Evolutionary conservation across 2,113 vertebrate genomes (phyloP).

Genomic region (Haplotaxodon microlepis): DNA sequence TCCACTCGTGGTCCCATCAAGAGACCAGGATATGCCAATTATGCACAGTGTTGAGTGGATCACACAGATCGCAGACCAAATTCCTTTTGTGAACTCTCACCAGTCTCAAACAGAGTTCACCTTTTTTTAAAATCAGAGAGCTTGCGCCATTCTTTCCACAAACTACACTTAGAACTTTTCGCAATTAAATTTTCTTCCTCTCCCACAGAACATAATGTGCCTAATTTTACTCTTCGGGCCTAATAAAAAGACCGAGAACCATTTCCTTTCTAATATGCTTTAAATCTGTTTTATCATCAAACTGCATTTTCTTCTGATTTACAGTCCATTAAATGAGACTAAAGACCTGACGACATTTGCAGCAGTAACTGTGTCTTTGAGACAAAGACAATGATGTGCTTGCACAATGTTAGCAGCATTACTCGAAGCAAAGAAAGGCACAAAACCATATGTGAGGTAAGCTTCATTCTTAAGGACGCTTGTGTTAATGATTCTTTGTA

Average conservation of each 20-base stretch:
- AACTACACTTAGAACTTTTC: background rate
- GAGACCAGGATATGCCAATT: conserved; percentile 18
- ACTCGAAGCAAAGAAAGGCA: background rate
- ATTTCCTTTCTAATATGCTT: conserved; percentile 7
- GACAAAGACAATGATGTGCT: background rate
- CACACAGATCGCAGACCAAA: background rate
- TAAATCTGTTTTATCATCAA: conserved; percentile 31
- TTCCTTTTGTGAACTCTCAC: background rate
- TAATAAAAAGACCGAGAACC: background rate
- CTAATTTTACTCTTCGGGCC: background rate
- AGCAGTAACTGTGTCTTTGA: background rate
- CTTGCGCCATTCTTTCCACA: background rate
- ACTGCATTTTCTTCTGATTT: conserved; percentile 3
- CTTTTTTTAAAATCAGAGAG: background rate
- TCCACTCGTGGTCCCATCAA: background rate
- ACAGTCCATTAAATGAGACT: conserved; percentile 18
- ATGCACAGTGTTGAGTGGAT: background rate
- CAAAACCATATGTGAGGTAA: background rate
- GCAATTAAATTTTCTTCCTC: background rate
- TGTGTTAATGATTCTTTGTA: background rate
- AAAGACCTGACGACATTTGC: background rate
- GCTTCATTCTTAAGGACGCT: background rate
- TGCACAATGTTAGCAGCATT: background rate
- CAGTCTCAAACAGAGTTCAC: background rate
- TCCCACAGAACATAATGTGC: background rate